Conservation (phyloP, 2,113 vertebrate species). For the Rafetus swinhoei region DNA sequence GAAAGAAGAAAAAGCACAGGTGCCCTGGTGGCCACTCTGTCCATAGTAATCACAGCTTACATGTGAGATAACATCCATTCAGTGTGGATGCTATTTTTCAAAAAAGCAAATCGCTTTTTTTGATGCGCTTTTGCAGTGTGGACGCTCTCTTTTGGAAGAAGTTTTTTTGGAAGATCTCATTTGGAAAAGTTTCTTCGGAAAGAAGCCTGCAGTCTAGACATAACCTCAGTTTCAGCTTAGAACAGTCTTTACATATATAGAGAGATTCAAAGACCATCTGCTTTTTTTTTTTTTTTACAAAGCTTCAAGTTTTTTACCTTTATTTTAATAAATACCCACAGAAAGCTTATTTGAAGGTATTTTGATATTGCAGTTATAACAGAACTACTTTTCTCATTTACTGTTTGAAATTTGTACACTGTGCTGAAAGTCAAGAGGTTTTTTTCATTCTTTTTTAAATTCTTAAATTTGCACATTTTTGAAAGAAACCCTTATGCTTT, state of each 20-base stretch:
- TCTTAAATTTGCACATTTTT: constrained; percentile 33
- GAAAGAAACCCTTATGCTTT: constrained; percentile 15
- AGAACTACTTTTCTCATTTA: constrained; percentile 33
- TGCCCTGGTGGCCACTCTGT: no score
- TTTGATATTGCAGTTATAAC: constrained; percentile 34
- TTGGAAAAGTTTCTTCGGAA: no score
- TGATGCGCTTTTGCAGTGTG: no score
- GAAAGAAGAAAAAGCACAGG: no score
- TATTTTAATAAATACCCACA: constrained; percentile 37
- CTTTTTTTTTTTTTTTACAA: neutral
- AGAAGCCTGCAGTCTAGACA: no score
- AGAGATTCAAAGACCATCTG: constrained; percentile 12
- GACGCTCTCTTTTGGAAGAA: no score
- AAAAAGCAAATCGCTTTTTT: no score
- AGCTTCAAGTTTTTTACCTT: no score
- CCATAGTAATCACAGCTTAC: no score
- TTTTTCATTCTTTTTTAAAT: neutral
- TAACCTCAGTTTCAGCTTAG: neutral
- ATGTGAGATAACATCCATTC: no score
- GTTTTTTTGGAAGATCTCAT: no score
- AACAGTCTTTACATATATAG: neutral
- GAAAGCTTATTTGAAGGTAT: constrained; percentile 43
- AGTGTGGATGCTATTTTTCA: no score
- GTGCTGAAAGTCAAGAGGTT: constrained; percentile 50
- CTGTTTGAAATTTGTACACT: constrained; percentile 47